Conservation (phyloP, 2,888 invertebrate species). For the Loripinus fragilis region DNA sequence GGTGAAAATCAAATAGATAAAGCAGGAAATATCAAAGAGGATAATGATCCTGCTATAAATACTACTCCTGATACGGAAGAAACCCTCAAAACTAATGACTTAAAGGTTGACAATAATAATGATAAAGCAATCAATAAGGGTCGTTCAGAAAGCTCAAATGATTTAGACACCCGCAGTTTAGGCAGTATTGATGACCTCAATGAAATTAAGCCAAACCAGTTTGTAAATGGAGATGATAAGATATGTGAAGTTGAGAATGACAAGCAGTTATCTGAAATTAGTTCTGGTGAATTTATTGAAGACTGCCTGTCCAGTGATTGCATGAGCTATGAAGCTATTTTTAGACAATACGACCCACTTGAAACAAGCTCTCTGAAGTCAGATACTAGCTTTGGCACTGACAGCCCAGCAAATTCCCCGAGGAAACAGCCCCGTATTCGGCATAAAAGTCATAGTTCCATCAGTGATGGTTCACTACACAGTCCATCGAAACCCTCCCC, state of each 20-base stretch:
- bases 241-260: neutral
- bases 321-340: slow-evolving; percentile 67
- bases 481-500: slow-evolving; percentile 58
- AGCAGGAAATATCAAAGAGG: neutral
- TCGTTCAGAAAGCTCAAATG: neutral
- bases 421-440: slow-evolving; percentile 42
- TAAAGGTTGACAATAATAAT: neutral
- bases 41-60: neutral
- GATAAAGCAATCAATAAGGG: neutral
- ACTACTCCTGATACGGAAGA: neutral
- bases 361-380: slow-evolving; percentile 76
- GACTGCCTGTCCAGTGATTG: slow-evolving; percentile 54
- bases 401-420: slow-evolving; percentile 59
- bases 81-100: neutral
- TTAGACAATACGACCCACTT: slow-evolving; percentile 67
- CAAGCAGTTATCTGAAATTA: neutral
- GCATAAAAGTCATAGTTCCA: slow-evolving; percentile 46
- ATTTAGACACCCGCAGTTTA: neutral
- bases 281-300: slow-evolving; percentile 10
- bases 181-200: neutral
- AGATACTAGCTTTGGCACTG: slow-evolving; percentile 61
- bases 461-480: slow-evolving; percentile 55
- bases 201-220: neutral
- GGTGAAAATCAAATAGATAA: neutral
- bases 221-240: neutral